A percentile compares a stretch with the other conserved stretches of the same genome.
These are phyloP conservation scores for Scolopax mira DNA, from an alignment of 2,113 vertebrate genomes.

Conservation along the genomic window DNA sequence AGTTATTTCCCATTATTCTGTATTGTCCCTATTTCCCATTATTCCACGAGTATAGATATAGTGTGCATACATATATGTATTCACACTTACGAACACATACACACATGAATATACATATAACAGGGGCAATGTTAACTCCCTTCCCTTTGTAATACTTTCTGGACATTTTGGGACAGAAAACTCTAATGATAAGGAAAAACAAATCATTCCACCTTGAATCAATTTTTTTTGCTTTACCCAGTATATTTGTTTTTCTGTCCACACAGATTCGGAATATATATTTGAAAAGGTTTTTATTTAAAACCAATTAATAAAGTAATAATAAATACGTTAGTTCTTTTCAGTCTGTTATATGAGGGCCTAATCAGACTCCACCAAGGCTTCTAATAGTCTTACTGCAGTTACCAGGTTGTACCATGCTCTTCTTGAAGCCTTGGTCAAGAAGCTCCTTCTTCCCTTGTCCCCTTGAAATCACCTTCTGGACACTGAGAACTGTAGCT, in stretches of 20 bases:
- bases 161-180: background rate
- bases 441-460: background rate
- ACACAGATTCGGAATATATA: background rate
- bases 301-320: background rate
- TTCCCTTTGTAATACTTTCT: background rate
- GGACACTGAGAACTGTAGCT: background rate
- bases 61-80: background rate
- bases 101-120: background rate
- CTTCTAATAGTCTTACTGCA: background rate
- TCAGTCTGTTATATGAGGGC: background rate
- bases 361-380: background rate
- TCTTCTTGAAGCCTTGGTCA: background rate
- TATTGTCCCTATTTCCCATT: too few species aligned
- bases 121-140: background rate
- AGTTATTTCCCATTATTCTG: background rate
- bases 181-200: background rate
- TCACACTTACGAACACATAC: fast-evolving
- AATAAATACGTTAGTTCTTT: background rate
- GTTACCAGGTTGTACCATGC: background rate
- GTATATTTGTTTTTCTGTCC: background rate
- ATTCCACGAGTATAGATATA: background rate
- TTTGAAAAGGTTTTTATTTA: background rate
- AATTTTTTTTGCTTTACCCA: background rate
- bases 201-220: background rate
- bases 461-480: background rate